Evolutionary conservation across 1,140 invertebrate genomes (phyloP), one percentile per base, ranked within the genome.

Genomic region (Drosophila gunungcola): DNA sequence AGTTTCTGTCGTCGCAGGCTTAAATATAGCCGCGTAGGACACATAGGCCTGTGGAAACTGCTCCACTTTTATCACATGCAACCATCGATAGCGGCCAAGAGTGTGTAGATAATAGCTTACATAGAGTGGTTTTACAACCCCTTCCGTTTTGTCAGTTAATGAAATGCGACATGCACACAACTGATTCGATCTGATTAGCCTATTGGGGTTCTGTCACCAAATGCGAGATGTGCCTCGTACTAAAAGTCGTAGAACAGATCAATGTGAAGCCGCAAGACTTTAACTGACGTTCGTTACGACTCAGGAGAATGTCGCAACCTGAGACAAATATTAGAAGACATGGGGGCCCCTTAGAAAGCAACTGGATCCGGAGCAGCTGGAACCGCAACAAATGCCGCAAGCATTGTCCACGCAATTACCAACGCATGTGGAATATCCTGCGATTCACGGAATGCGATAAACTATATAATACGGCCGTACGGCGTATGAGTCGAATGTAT

Each of bases 31-130:
- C 48, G 25, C 13, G 36, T 32, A 58, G 53, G 58, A 60, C 34
- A 27, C 38, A 34, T 11, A 25, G 27, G 53, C 43, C 34, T 32
- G 10, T 16, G 27, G 43, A 36, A 25, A 46, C 46, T 85, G 83
- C 72, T 83, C 83, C 63, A 88, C 74, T 79, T 74, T 72, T 89
- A 78, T 73, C 75, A 58, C 84, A 86, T 89, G 83, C 84, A 73
- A 88, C 55, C 80, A 88, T 88, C 83, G 57, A 51, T 39, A 49
- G 72, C 54, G 60, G 6, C 10, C 7, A 3, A 21, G 6, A 38
- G 16, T 55, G 67, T 52, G 63, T 42, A 49, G 48, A 34, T 34
- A 49, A 49, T 34, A 32, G 32, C 32, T 36, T 52, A 52, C 57
- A 52, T 29, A 12, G 25, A 39, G 54, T 29, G n/a, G 13, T 12